Evolutionary conservation across 2,797 vertebrate genomes (phyloP).

Genomic region (Glossophaga mutica): DNA sequence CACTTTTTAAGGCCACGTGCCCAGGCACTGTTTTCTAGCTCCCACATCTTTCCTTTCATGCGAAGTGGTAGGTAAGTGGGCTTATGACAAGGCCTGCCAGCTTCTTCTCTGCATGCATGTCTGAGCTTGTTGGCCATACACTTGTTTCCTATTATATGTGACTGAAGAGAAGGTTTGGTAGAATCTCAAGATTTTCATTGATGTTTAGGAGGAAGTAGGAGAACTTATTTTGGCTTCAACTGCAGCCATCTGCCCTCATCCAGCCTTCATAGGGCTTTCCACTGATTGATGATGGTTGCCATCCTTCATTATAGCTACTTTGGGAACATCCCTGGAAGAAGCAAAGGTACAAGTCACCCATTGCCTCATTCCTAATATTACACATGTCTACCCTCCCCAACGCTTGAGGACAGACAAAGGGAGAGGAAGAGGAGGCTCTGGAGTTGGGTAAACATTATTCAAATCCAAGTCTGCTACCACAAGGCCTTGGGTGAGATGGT

Average conservation of each 20-base stretch:
- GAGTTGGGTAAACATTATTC: neutral
- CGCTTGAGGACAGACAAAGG: neutral
- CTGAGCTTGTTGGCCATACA: neutral
- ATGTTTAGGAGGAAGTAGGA: neutral
- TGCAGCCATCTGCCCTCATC: neutral
- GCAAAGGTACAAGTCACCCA: neutral
- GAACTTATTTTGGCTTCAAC: neutral
- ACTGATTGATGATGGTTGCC: neutral
- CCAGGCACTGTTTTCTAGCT: neutral
- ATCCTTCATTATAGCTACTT: neutral
- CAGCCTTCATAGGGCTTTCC: neutral
- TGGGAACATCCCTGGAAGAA: neutral
- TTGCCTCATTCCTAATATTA: neutral
- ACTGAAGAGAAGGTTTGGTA: neutral
- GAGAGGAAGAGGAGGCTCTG: neutral
- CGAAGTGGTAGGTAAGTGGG: neutral
- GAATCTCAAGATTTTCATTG: neutral
- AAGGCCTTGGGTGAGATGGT: neutral
- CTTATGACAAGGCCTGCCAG: neutral
- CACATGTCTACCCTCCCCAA: neutral
- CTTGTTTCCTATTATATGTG: neutral
- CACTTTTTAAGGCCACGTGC: neutral
- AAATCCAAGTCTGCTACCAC: neutral
- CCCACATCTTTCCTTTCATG: neutral
- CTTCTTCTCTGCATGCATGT: neutral